Percentiles rank a stretch among this genome's conserved stretches.
Evolutionary conservation across 2,113 vertebrate species (phyloP).

Genomic region (Phalacrocorax pelagicus): DNA sequence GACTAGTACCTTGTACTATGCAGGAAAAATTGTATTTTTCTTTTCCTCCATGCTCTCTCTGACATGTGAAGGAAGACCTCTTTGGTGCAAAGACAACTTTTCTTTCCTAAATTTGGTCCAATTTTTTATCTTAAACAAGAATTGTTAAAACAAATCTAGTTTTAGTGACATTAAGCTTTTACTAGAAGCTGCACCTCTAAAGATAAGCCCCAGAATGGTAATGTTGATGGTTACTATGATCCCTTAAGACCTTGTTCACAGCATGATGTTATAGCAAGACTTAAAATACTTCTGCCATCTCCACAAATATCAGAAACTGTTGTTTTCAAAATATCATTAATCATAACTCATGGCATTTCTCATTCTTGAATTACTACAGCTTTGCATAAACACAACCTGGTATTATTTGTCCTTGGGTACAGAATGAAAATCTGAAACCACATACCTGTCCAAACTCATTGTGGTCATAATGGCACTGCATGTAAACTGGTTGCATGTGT

Average conservation of each 20-base stretch:
- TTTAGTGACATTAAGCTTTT: not conserved
- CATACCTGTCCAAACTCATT: slow-evolving; percentile 72
- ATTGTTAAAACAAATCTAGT: not conserved
- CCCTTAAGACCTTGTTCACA: not conserved
- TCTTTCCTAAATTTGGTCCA: not conserved
- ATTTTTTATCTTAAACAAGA: not conserved
- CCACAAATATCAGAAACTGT: not conserved
- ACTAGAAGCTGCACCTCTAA: not conserved
- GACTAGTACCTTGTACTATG: not conserved
- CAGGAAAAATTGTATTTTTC: not conserved
- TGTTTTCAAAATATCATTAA: not conserved
- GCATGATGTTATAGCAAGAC: not conserved
- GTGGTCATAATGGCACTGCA: slow-evolving; percentile 66
- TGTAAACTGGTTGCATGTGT: slow-evolving; percentile 71
- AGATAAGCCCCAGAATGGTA: not conserved
- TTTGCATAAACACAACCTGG: not conserved
- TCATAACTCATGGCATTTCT: not conserved
- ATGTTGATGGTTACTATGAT: not conserved
- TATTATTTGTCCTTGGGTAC: not conserved
- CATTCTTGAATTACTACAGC: not conserved
- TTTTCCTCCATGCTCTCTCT: not conserved
- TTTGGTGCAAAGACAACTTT: not conserved
- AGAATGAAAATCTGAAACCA: not conserved
- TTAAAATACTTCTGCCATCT: not conserved
- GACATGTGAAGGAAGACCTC: not conserved